phyloP scores from a whole-genome alignment of 2,888 invertebrate genomes.

The Folsomia candida region DNA sequence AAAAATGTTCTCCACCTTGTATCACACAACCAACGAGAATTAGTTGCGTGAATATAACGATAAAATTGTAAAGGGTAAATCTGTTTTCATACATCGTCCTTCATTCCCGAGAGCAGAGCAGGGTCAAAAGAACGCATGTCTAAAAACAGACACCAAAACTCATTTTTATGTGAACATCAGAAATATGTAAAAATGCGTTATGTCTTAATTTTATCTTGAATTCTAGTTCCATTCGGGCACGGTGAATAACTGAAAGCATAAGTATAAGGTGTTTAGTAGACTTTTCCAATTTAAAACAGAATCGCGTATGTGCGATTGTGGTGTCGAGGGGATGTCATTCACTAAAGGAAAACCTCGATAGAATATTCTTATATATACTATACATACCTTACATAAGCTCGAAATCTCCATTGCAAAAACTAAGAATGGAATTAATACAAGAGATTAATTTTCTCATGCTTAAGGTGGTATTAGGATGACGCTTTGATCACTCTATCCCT shows the following conservation, averaged over 20 bases:
- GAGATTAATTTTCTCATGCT: too few species aligned
- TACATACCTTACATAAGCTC: too few species aligned
- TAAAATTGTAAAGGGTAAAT: neutral
- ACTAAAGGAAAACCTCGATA: neutral
- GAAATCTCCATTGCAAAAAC: constrained; percentile 53
- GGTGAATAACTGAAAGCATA: neutral
- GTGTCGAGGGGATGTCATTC: neutral
- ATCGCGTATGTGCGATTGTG: too few species aligned
- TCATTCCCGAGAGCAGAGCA: neutral
- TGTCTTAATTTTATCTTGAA: too few species aligned
- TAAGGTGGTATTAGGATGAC: too few species aligned
- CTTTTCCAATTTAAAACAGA: neutral
- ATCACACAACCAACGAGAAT: neutral
- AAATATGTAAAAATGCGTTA: too few species aligned
- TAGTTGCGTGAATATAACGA: too few species aligned
- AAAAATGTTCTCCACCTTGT: constrained; percentile 54
- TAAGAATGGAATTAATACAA: too few species aligned
- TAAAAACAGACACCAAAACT: too few species aligned
- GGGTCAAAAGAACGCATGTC: constrained; percentile 9
- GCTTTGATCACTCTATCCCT: too few species aligned
- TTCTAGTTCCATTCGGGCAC: too few species aligned
- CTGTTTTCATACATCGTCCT: neutral
- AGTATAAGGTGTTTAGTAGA: neutral
- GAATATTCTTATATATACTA: neutral
- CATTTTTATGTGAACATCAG: too few species aligned